Evolutionary conservation across 2,797 vertebrate species (phyloP), one percentile per base, ranked within the genome.

Genomic region (Xenopus petersii): DNA sequence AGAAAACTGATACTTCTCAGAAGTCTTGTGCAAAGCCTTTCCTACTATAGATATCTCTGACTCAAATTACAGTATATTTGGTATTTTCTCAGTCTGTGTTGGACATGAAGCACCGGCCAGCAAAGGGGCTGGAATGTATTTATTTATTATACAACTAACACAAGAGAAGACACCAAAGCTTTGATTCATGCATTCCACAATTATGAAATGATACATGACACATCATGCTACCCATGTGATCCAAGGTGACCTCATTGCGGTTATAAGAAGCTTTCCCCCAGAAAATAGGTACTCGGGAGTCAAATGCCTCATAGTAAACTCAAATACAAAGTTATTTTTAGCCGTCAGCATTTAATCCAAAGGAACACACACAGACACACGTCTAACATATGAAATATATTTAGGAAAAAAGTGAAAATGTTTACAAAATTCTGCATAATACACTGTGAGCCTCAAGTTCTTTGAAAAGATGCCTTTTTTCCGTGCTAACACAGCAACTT

Each of bases 331-430:
- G 72, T 79, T 79, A 74, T 79, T 79, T 69, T 70, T 79, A 73
- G 60, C 76, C 62, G 49, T 69, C 26, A 48, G 59, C 46, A 47
- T 64, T 30, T 79, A 60, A 56, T 69, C 54, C 61, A 55, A 49
- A 61, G 74, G 68, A 72, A 74, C 76, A 78, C 75, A 70, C 76
- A 78, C 71, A 65, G 71, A 51, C 71, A 78, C 75, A 79, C 71
- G 76, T 55, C 68, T 54, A 47, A 61, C 76, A 79, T 68, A 79
- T 79, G 66, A 73, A 70, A 42, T 69, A 73, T 70, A 78, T 73
- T 78, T 78, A 73, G 76, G 36, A 42, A 69, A 76, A 73, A 30
- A 73, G 65, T 63, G 51, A 68, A 79, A 79, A 74, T 79, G 62
- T 79, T 79, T 78, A 73, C 51, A 26, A 64, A 73, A 69, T 64